Evolutionary conservation across 2,888 invertebrate species (phyloP).

Genomic region (Prionchulus punctatus): DNA sequence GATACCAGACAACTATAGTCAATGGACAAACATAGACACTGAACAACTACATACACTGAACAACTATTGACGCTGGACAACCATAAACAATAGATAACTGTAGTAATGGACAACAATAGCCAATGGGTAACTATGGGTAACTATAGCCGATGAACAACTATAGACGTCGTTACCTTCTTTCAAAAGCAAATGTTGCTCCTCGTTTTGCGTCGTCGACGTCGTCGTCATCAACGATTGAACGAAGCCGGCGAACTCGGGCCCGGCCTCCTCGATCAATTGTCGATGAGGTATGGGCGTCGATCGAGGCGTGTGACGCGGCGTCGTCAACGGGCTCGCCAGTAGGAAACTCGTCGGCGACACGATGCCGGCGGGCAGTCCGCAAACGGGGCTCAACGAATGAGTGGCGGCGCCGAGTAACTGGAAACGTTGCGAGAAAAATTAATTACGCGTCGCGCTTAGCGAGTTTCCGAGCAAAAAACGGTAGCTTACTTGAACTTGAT

Average conservation of each 20-base stretch:
- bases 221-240: slow-evolving; percentile 8
- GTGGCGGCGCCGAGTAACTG: background rate
- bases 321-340: slow-evolving; percentile 54
- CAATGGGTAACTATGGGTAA: no score
- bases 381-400: slow-evolving; percentile 7
- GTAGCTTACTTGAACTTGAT: no score
- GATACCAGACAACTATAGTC: no score
- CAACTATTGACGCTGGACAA: no score
- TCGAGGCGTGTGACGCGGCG: slow-evolving; percentile 54
- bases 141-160: no score
- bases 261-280: slow-evolving; percentile 7
- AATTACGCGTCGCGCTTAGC: background rate
- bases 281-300: slow-evolving; percentile 19
- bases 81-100: background rate
- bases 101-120: no score
- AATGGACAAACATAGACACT: no score
- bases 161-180: background rate
- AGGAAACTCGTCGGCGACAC: slow-evolving; percentile 71
- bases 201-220: background rate
- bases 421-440: no score
- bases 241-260: slow-evolving; percentile 5
- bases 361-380: slow-evolving; percentile 36
- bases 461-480: background rate
- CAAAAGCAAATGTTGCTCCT: background rate
- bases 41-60: no score